Evolutionary conservation across 2,113 vertebrate genomes (phyloP).

Genomic region (Pterophyllum scalare): DNA sequence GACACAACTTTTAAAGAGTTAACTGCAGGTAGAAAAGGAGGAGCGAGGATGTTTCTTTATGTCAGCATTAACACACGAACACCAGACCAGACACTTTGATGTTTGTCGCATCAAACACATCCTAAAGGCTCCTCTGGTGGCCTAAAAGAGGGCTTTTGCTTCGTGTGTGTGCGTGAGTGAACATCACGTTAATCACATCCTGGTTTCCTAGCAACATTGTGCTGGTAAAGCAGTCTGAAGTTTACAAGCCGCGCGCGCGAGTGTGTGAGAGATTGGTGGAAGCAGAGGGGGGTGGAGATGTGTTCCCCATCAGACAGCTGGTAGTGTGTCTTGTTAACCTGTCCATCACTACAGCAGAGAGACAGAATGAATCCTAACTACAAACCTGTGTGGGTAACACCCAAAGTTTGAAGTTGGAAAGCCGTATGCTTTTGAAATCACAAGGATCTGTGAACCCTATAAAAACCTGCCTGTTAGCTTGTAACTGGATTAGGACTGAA

Average conservation of each 20-base stretch:
- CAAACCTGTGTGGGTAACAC: too few relatives aligned
- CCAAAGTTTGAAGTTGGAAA: too few relatives aligned
- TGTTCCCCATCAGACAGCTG: background rate
- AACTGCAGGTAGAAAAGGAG: slow-evolving; percentile 1
- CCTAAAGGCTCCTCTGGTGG: slow-evolving; percentile 22
- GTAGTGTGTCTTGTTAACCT: slow-evolving; percentile 9
- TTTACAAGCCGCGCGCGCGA: slow-evolving; percentile 50
- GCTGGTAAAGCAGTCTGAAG: slow-evolving; percentile 58
- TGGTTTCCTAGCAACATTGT: slow-evolving; percentile 66
- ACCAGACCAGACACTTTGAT: slow-evolving; percentile 40
- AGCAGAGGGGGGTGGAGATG: background rate
- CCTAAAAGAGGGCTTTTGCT: slow-evolving; percentile 15
- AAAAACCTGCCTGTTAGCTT: background rate
- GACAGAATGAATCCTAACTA: slow-evolving; percentile 16
- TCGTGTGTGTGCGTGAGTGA: background rate
- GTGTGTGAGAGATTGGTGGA: background rate
- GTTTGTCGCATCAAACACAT: slow-evolving; percentile 29
- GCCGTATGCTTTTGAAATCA: background rate
- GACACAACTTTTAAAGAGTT: background rate
- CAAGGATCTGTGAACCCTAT: background rate
- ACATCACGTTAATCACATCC: slow-evolving; percentile 58
- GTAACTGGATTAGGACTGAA: background rate
- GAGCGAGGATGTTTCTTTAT: background rate
- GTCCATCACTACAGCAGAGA: slow-evolving; percentile 15
- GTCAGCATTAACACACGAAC: slow-evolving; percentile 16